Conservation (phyloP, 2,888 invertebrate species). For the Trichogramma dendrolimi region DNA sequence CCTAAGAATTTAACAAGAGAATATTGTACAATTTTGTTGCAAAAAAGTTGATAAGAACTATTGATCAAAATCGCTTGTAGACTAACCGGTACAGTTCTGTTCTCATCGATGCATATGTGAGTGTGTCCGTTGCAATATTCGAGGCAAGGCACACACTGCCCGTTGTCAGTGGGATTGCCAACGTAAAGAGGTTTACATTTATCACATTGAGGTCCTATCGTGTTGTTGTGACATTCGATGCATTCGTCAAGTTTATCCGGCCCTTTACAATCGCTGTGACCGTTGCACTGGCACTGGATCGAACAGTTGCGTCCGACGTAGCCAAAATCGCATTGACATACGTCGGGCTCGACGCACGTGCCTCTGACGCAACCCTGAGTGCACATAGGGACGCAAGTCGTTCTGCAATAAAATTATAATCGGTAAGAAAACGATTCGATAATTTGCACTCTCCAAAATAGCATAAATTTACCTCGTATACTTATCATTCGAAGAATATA, state of each 20-base stretch:
- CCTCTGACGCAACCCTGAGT: constrained; percentile 83
- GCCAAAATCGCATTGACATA: constrained; percentile 88
- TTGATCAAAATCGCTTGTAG: constrained; percentile 5
- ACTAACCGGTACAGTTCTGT: constrained; percentile 48
- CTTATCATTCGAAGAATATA: constrained; percentile 31
- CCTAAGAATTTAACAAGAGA: constrained; percentile 32
- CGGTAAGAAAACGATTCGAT: constrained; percentile 7
- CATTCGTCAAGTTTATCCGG: constrained; percentile 80
- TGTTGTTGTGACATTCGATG: constrained; percentile 83
- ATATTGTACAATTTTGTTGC: not conserved
- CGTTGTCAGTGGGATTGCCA: constrained; percentile 80
- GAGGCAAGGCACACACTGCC: constrained; percentile 81
- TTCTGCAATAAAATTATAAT: constrained; percentile 33
- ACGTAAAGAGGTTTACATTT: constrained; percentile 87
- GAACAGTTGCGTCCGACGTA: constrained; percentile 93
- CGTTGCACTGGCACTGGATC: constrained; percentile 90
- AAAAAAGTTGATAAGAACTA: not conserved
- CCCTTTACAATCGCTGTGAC: constrained; percentile 86
- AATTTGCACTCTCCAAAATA: not conserved
- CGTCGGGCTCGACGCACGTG: constrained; percentile 75
- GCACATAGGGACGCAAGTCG: constrained; percentile 72
- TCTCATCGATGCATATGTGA: constrained; percentile 68
- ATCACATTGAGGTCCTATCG: constrained; percentile 88
- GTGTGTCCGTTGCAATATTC: constrained; percentile 90
- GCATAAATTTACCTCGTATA: not conserved